Evolutionary conservation across 2,888 invertebrate genomes (phyloP), one percentile per base, ranked within the genome.

Genomic region (Sipunculus nudus): DNA sequence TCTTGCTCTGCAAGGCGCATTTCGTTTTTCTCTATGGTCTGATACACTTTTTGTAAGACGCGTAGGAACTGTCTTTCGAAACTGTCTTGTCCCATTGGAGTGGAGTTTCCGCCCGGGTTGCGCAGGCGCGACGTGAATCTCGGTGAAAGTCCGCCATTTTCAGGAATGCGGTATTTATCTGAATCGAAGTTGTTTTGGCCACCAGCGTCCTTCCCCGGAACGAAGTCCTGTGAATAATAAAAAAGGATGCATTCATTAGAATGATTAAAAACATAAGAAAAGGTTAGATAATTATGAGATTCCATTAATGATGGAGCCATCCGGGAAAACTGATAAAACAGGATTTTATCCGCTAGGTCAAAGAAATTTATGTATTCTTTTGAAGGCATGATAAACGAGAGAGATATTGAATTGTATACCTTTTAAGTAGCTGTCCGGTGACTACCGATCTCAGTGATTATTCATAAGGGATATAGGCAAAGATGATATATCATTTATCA

Each of bases 1-100:
- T 93, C 92, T 79, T 90, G 91, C 73, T 92, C 92, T 0, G 89
- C 88, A 6, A 92, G 87, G 3, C 94, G 87, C 75, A 89, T 88
- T 80, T 83, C 93, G 84, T 92, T 92, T 49, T 89, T 86, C 72
- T 93, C 93, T 61, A 93, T 91, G 3, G 92, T 92, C 67, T 88
- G 87, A 78, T 90, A 88, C 32, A 91, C 89, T 79, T 88, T 88
- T 72, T 87, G 89, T 83, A 88, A 88, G 76, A 89, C 91, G 70
- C 87, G 88, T 57, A 85, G 85, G 76, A 90, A 89, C 73, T 90
- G 89, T 53, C 85, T 85, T 76, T 90, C 90, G 73, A 89, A 88
- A 65, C 82, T 81, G 49, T 83, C 81, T 32, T 31, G 5, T 26
- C 57, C n/a, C n/a, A 16, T 13, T 13, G 38, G 38, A 16, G 38